A percentile compares a stretch with the other conserved stretches of the same genome.
These are phyloP conservation scores for Anas flavirostris DNA, from an alignment of 2,797 vertebrate species.

Conservation along the genomic window DNA sequence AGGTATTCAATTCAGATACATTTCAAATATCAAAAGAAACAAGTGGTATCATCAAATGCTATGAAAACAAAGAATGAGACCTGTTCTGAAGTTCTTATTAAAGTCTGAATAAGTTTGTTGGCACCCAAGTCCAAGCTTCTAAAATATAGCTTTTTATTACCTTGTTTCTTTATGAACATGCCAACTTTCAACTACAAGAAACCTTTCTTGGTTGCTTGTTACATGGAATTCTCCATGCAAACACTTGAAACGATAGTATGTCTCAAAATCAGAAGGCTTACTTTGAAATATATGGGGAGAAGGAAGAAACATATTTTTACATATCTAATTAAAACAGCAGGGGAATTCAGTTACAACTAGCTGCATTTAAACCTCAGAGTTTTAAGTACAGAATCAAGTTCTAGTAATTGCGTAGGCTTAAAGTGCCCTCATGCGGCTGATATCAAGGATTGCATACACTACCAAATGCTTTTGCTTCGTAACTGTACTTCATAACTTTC, in stretches of 20 bases:
- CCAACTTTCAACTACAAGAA: not conserved
- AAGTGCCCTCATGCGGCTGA: constrained; percentile 70
- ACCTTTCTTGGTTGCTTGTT: not conserved
- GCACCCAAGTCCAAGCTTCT: not conserved
- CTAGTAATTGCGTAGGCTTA: not conserved
- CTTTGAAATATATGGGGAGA: not conserved
- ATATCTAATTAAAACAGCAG: not conserved
- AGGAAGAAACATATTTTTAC: not conserved
- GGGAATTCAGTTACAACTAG: not conserved
- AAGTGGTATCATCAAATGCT: not conserved
- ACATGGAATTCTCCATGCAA: not conserved
- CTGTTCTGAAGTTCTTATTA: not conserved
- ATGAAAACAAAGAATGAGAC: not conserved
- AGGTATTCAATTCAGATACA: not conserved
- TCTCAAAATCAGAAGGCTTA: not conserved
- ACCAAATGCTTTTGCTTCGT: not conserved
- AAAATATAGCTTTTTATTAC: not conserved
- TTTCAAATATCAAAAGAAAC: not conserved
- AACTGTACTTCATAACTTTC: not conserved
- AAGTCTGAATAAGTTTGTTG: not conserved
- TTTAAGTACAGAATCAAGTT: not conserved
- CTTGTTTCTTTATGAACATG: not conserved
- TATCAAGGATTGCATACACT: not conserved
- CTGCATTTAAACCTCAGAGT: not conserved
- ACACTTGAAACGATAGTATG: not conserved